Evolutionary conservation across 2,113 vertebrate genomes (phyloP).

Genomic region (Pangasianodon hypophthalmus): DNA sequence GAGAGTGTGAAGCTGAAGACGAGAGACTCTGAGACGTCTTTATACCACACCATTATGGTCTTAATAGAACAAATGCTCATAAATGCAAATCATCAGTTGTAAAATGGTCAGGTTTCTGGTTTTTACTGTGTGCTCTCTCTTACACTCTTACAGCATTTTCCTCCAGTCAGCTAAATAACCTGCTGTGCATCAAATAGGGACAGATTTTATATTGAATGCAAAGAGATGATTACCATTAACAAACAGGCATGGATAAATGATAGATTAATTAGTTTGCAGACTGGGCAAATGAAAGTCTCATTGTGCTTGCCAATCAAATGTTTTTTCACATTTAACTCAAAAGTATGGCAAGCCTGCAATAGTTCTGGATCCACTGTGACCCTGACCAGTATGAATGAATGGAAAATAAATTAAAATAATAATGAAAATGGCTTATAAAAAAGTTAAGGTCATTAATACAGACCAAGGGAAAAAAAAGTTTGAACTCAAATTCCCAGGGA

Average conservation of each 20-base stretch:
- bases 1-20: neutral
- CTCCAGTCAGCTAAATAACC: neutral
- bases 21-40: neutral
- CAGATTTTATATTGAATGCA: neutral
- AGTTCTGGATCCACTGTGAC: neutral
- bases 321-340: neutral
- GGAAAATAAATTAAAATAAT: too few relatives aligned
- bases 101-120: too few relatives aligned
- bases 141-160: neutral
- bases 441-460: neutral
- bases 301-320: neutral
- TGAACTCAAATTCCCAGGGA: neutral
- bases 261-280: neutral
- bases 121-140: neutral
- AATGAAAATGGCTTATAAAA: neutral
- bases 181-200: neutral
- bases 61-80: neutral
- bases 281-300: neutral
- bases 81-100: neutral
- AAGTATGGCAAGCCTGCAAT: neutral
- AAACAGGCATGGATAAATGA: neutral
- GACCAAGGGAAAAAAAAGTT: neutral
- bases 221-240: neutral
- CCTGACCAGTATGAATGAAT: neutral
- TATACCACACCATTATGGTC: neutral